A percentile compares a stretch with the other conserved stretches of the same genome.
These are phyloP conservation scores for Tenthredo amoena DNA, from an alignment of 2,888 invertebrate species.

Conservation along the genomic window DNA sequence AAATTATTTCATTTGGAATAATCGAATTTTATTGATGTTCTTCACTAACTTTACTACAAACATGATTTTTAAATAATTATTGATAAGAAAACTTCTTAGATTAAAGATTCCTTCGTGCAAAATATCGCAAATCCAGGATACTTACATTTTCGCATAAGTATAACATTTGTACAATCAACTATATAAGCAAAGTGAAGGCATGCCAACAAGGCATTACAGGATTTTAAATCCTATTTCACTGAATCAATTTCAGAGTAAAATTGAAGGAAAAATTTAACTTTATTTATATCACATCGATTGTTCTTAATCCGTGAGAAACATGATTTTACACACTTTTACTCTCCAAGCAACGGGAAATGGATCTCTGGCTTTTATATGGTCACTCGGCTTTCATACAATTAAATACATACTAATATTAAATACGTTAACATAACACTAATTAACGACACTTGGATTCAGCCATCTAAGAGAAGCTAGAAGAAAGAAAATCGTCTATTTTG, in stretches of 20 bases:
- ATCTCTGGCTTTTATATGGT: background rate
- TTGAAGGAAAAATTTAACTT: background rate
- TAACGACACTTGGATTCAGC: background rate
- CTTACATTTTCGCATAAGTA: background rate
- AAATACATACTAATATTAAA: background rate
- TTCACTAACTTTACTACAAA: background rate
- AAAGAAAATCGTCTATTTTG: background rate
- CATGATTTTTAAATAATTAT: constrained; percentile 24
- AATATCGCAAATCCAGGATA: constrained; percentile 13
- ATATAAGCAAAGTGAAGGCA: background rate
- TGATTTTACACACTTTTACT: background rate
- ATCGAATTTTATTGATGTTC: constrained; percentile 16
- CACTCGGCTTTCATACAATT: background rate
- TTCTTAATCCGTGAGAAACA: background rate
- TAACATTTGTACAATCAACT: background rate
- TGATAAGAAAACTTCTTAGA: background rate
- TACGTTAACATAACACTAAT: background rate
- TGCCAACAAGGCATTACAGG: background rate
- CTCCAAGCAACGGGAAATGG: background rate
- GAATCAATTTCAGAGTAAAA: background rate
- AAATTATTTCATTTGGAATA: background rate
- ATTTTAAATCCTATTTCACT: background rate
- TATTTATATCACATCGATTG: background rate
- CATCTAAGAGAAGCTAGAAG: background rate
- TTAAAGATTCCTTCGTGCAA: background rate